Evolutionary conservation across 2,797 vertebrate species (phyloP).

Genomic region (Paratrypauchen microcephalus): DNA sequence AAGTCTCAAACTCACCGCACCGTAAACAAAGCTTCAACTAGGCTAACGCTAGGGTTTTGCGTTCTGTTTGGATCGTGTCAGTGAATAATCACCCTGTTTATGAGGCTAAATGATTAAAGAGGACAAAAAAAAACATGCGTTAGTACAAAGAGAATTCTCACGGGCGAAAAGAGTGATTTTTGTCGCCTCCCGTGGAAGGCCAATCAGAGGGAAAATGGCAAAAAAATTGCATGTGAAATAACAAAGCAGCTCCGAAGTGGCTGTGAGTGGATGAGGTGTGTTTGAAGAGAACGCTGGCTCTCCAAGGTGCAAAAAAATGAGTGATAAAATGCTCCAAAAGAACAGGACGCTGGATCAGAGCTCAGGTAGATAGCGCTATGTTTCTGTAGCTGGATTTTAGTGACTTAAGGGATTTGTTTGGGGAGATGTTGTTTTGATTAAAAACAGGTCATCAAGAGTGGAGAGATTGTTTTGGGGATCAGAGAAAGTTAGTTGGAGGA

Average conservation of each 20-base stretch:
- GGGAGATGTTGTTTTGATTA: too few relatives aligned
- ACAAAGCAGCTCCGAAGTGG: constrained; percentile 2
- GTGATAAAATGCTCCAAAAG: constrained; percentile 4
- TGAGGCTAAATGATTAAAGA: constrained; percentile 13
- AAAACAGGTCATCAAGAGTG: too few relatives aligned
- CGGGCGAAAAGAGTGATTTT: not conserved
- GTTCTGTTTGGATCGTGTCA: constrained; percentile 5
- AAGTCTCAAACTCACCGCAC: constrained; percentile 12
- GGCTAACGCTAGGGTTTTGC: constrained; percentile 11
- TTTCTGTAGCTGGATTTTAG: too few relatives aligned
- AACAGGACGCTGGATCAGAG: not conserved
- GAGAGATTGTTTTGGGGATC: too few relatives aligned
- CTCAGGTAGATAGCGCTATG: not conserved
- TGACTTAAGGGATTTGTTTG: too few relatives aligned
- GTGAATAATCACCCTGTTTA: constrained; percentile 15
- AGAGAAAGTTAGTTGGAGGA: too few relatives aligned
- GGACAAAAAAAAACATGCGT: not conserved
- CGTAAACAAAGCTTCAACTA: constrained; percentile 3
- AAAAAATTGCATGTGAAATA: constrained; percentile 9
- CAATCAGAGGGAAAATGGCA: constrained; percentile 8
- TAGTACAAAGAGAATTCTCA: not conserved
- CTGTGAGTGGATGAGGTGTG: constrained; percentile 4
- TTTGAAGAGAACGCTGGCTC: constrained; percentile 11
- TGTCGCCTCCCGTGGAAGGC: not conserved
- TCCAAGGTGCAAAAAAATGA: not conserved